These are phyloP conservation scores for Aphelenchoides avenae DNA, from an alignment of 1,140 invertebrate species.

Conservation along the genomic window DNA sequence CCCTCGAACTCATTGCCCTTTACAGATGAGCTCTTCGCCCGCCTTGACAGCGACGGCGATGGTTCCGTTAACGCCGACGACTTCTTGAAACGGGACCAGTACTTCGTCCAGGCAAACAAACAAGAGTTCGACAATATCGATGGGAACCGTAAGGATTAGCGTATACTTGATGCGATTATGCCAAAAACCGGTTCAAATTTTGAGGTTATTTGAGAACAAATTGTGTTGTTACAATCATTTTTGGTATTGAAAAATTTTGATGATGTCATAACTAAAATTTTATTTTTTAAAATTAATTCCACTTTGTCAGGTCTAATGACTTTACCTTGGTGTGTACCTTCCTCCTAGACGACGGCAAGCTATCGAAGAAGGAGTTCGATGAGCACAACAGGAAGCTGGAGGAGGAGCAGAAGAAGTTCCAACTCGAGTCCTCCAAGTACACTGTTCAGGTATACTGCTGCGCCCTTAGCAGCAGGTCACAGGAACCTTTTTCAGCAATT, in stretches of 20 bases:
- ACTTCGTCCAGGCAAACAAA: slow-evolving; percentile 25
- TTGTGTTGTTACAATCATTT: neutral
- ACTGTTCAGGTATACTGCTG: slow-evolving; percentile 19
- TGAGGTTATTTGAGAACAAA: too few relatives aligned
- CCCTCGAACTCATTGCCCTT: neutral
- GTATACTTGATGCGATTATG: neutral
- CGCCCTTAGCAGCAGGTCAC: neutral
- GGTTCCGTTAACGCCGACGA: slow-evolving; percentile 16
- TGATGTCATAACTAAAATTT: neutral
- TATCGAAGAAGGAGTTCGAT: slow-evolving; percentile 33
- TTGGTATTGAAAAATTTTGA: neutral
- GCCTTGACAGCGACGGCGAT: slow-evolving; percentile 27
- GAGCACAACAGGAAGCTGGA: slow-evolving; percentile 22
- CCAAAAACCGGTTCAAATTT: neutral
- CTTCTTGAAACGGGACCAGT: slow-evolving; percentile 33
- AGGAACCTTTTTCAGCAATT: slow-evolving; percentile 13
- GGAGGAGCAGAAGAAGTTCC: slow-evolving; percentile 19
- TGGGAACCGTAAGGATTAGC: slow-evolving; percentile 20
- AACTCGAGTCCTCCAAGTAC: slow-evolving; percentile 28
- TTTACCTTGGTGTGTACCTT: neutral
- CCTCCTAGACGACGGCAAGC: slow-evolving; percentile 24
- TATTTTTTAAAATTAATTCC: neutral
- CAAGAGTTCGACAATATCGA: slow-evolving; percentile 30
- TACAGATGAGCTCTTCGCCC: slow-evolving; percentile 26
- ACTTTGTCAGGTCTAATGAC: neutral